Conservation (phyloP, 2,888 invertebrate species). For the Flexamia atlantica region DNA sequence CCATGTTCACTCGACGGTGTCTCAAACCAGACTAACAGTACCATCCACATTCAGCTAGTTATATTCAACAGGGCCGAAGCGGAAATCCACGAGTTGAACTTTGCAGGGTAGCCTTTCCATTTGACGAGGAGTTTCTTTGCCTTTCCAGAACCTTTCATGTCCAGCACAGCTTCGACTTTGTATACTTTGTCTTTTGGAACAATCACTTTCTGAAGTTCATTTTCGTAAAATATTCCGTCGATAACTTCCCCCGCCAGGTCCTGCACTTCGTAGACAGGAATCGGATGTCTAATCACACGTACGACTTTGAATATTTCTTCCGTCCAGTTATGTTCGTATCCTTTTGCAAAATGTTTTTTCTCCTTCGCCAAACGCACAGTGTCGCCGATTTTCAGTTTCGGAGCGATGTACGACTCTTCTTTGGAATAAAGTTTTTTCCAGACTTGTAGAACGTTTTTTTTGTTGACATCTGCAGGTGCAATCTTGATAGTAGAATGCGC, state of each 20-base stretch:
- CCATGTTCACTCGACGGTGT: constrained; percentile 25
- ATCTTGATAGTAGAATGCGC: constrained; percentile 67
- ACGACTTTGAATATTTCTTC: constrained; percentile 65
- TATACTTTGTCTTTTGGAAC: constrained; percentile 51
- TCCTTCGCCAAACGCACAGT: constrained; percentile 64
- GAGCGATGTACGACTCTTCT: background rate
- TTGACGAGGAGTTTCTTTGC: constrained; percentile 67
- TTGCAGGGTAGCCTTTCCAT: constrained; percentile 69
- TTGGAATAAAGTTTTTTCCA: constrained; percentile 60
- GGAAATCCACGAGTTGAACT: constrained; percentile 69
- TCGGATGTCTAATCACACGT: constrained; percentile 36
- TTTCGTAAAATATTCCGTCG: constrained; percentile 69
- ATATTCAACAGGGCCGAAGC: constrained; percentile 37
- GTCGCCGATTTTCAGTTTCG: constrained; percentile 37
- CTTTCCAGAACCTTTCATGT: constrained; percentile 57
- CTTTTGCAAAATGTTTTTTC: constrained; percentile 69
- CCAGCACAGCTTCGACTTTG: constrained; percentile 68
- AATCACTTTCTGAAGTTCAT: constrained; percentile 68
- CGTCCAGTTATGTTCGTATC: constrained; percentile 68
- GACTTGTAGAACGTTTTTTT: constrained; percentile 51
- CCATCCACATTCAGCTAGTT: background rate
- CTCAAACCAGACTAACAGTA: constrained; percentile 33
- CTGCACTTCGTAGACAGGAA: constrained; percentile 69
- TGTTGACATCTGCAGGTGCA: constrained; percentile 66
- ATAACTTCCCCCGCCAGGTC: constrained; percentile 68